Conservation (phyloP, 2,888 invertebrate species). For the Bellardia bayeri region DNA sequence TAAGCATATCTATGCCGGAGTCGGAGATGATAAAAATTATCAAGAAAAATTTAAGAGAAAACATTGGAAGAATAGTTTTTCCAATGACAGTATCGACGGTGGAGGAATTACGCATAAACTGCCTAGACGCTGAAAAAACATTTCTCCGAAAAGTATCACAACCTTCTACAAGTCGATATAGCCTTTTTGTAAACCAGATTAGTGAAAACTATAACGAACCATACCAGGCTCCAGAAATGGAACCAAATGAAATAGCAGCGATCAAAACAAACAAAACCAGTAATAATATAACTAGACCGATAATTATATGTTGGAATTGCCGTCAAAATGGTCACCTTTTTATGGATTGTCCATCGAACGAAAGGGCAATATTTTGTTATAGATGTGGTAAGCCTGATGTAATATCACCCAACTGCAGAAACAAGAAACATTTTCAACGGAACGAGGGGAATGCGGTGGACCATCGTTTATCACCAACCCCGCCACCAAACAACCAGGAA, state of each 20-base stretch:
- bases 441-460: conserved; percentile 20
- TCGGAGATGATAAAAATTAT: not conserved
- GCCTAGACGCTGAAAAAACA: conserved; percentile 3
- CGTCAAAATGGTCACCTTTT: conserved; percentile 1
- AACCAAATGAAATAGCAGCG: not conserved
- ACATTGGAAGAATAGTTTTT: not conserved
- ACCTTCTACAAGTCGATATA: not conserved
- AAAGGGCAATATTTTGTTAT: conserved; percentile 17
- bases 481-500: not conserved
- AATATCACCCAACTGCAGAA: conserved; percentile 2
- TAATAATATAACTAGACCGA: not conserved
- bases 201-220: not conserved
- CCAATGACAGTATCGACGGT: not conserved
- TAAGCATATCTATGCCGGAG: conserved; percentile 1
- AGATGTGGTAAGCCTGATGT: conserved; percentile 11
- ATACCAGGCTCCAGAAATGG: not conserved
- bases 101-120: not conserved
- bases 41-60: not conserved
- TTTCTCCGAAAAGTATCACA: not conserved
- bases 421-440: not conserved
- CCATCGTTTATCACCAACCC: conserved; percentile 6
- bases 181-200: not conserved
- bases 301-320: conserved; percentile 22
- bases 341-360: not conserved
- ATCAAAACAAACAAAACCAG: not conserved